Evolutionary conservation across 2,113 vertebrate genomes (phyloP), one percentile per base, ranked within the genome.

Genomic region (Etia nguti): DNA sequence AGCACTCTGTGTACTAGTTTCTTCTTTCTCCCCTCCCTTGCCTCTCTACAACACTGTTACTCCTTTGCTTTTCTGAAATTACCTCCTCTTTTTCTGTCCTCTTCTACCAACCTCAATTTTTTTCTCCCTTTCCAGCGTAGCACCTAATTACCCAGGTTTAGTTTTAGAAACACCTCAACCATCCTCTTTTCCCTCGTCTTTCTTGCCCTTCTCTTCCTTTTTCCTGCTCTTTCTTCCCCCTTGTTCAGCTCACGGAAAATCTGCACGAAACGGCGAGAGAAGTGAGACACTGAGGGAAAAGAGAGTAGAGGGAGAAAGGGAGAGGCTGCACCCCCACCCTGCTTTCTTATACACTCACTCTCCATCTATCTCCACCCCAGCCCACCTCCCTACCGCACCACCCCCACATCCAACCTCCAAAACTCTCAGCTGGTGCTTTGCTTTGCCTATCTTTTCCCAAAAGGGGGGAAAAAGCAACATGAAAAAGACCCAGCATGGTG

Each of bases 321-420:
- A 92, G 92, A 93, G 88, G 87, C 91, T 82, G 85, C 83, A 75
- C 80, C 84, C 81, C 79, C 80, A 79, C 83, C 75, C 29, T 15
- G n/a, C 55, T 73, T 48, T 60, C 65, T 70, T 13, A 55, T 52
- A 77, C 56, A 48, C 82, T 80, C 84, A 43, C 84, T 87, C 43
- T 81, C 22, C 46, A 62, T 50, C 54, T 80, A 60, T 38, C 18
- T 56, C 22, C 84, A 81, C 41, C 56, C n/a, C 68, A 70, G 50
- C 55, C 60, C 65, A 57, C 34, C 68, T 54, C 68, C 4, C 43
- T 85, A 16, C 15, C 10, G 15, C 83, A 52, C 56, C 20, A 55
- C 86, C 79, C 29, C 87, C 80, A 65, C 87, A 83, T 82, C 38
- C 62, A 85, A 43, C 70, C 83, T 86, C 57, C 43, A 79, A 22